phyloP scores from a whole-genome alignment of 2,888 invertebrate species.

The Stenolophus ochropezus region DNA sequence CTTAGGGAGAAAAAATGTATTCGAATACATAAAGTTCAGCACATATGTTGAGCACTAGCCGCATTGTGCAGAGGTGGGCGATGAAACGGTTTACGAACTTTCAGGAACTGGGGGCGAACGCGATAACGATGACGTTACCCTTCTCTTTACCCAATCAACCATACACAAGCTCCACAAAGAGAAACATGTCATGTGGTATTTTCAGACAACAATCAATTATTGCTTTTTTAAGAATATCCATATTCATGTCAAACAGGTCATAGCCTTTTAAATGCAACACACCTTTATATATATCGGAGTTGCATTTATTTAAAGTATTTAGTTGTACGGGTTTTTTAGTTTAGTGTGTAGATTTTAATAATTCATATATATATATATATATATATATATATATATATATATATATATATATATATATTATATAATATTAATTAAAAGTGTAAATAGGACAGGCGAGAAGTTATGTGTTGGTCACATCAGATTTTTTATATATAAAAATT shows the following conservation, averaged over 20 bases:
- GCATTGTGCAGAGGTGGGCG: not conserved
- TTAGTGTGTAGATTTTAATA: too few relatives aligned
- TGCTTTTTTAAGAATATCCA: not conserved
- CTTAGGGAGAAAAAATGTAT: not conserved
- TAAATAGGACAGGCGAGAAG: too few relatives aligned
- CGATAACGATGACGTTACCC: slow-evolving; percentile 25
- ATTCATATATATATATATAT: too few relatives aligned
- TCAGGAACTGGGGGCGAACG: not conserved
- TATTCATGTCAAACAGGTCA: not conserved
- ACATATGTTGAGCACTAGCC: too few relatives aligned
- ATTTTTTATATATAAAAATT: too few relatives aligned
- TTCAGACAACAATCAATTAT: not conserved
- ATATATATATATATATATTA: too few relatives aligned
- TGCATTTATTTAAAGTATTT: too few relatives aligned
- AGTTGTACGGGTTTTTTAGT: too few relatives aligned
- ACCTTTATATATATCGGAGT: too few relatives aligned
- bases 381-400: too few relatives aligned
- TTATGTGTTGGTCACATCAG: too few relatives aligned
- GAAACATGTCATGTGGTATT: not conserved
- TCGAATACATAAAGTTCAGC: not conserved
- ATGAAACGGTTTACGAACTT: not conserved
- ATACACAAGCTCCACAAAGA: not conserved
- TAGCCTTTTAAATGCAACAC: not conserved
- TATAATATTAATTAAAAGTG: too few relatives aligned
- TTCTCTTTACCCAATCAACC: not conserved